These are phyloP conservation scores for Pemphredon lugubris DNA, from an alignment of 2,888 invertebrate species.

Conservation along the genomic window DNA sequence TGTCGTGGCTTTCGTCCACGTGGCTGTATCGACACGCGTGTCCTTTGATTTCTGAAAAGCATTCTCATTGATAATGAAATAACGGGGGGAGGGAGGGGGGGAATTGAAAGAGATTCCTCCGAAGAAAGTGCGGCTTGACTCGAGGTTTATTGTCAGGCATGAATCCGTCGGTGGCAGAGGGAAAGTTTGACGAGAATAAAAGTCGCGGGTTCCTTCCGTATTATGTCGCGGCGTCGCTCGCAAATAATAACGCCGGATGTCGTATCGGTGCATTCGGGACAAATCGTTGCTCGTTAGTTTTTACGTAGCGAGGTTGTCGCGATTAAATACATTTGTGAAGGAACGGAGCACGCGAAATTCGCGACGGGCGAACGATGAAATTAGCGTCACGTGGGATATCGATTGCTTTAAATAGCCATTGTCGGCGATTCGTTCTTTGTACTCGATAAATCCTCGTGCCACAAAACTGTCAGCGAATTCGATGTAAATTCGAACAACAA, in stretches of 20 bases:
- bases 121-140: constrained; percentile 3
- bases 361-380: not conserved
- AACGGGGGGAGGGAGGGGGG: not conserved
- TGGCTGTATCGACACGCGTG: no score
- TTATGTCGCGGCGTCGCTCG: no score
- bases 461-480: not conserved
- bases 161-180: not conserved
- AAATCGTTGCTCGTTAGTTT: no score
- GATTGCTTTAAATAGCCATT: no score
- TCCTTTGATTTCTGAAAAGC: not conserved
- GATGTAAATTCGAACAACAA: constrained; percentile 9
- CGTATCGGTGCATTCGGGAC: no score
- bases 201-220: not conserved
- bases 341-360: no score
- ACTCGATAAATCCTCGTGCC: no score
- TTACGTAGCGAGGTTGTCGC: no score
- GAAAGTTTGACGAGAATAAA: constrained; percentile 14
- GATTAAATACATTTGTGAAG: no score
- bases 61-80: not conserved
- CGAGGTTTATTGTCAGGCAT: not conserved
- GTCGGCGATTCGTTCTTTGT: constrained; percentile 10
- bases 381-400: not conserved
- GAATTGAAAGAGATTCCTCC: not conserved
- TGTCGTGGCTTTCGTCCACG: not conserved
- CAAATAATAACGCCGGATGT: no score